Evolutionary conservation across 2,797 vertebrate species (phyloP).

Genomic region (Tiaroga cobitis): DNA sequence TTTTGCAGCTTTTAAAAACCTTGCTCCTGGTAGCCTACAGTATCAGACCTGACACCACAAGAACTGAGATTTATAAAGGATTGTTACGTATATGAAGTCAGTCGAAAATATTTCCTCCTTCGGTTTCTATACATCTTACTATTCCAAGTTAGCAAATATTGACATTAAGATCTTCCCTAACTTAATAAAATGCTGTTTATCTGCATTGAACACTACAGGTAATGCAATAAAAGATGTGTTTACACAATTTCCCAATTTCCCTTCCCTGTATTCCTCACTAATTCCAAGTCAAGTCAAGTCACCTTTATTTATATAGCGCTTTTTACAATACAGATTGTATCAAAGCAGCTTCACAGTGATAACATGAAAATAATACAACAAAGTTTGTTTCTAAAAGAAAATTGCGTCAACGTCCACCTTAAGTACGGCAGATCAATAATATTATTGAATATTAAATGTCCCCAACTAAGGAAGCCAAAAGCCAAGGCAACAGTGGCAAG

Average conservation of each 20-base stretch:
- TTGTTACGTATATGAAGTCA: background rate
- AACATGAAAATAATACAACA: no score
- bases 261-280: background rate
- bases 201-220: background rate
- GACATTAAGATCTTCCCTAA: background rate
- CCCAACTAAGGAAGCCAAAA: no score
- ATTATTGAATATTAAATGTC: no score
- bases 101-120: background rate
- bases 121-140: background rate
- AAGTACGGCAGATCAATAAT: no score
- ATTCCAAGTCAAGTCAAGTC: no score
- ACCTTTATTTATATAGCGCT: no score
- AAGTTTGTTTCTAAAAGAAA: no score
- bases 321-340: no score
- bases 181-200: constrained; percentile 3
- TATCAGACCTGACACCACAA: background rate
- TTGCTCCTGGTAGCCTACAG: background rate
- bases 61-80: background rate
- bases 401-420: no score
- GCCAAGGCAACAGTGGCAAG: no score
- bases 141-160: background rate
- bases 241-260: background rate
- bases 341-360: no score
- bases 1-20: background rate
- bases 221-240: constrained; percentile 4